Conservation (phyloP, 2,888 invertebrate genomes). For the Xanthia icteritia region DNA sequence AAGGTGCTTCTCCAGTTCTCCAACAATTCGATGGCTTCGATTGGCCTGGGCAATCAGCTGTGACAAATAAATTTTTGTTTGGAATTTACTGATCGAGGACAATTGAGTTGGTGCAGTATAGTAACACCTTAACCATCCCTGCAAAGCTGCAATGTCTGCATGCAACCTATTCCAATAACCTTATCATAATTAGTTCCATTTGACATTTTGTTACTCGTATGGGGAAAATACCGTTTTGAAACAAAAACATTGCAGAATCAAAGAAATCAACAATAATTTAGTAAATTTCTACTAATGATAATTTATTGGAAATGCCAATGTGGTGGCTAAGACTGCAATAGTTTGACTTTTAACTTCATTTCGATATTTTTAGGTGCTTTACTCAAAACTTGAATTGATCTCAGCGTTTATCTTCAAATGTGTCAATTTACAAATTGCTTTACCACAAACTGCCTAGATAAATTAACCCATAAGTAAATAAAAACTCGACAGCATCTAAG, state of each 20-base stretch:
- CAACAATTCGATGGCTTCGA: background rate
- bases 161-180: constrained; percentile 3
- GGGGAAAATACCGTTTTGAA: background rate
- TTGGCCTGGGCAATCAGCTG: background rate
- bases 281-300: constrained; percentile 8
- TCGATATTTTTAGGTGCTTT: background rate
- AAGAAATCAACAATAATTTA: constrained; percentile 2
- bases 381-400: background rate
- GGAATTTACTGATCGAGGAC: no score
- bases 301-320: background rate
- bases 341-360: background rate
- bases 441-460: background rate
- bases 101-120: background rate
- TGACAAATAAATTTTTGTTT: no score
- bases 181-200: constrained; percentile 20
- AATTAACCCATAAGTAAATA: background rate
- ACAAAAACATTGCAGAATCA: constrained; percentile 1
- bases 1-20: background rate
- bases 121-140: background rate
- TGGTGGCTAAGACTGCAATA: background rate
- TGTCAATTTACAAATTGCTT: background rate
- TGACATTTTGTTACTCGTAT: constrained; percentile 4
- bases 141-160: no score
- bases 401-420: background rate
- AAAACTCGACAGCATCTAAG: constrained; percentile 17